Base-by-base conservation (phyloP, 2,113 vertebrate species). In the Brachyhypopomus gauderio region DNA sequence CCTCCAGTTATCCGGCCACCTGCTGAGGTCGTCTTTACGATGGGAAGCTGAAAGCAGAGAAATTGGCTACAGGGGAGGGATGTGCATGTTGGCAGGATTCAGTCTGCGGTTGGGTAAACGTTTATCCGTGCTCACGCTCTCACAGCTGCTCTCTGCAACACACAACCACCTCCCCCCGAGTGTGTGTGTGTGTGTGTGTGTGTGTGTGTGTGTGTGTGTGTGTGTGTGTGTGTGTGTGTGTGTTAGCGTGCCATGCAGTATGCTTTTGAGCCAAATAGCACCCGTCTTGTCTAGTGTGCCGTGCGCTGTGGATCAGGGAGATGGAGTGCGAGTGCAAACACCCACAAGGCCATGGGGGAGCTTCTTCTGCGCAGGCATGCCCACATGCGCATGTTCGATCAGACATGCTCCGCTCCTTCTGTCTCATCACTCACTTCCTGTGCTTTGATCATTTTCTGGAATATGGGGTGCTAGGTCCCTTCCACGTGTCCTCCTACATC, bases 61-160 rank as follows among this genome's bases (percentile, higher is more conserved):
- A 3, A 23, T 27, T 36, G 16, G 58, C 23, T 41, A 14, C 19
- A 59, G 72, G 30, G 22, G 67, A 73, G 4, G n/a, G 48, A 81
- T 78, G 23, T 56, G 25, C 14, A 14, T 27, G 41, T 27, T 56
- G 52, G 30, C 17, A 59, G 38, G 27, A 7, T 2, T 41, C 30
- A 0, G 4, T 19, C 72, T 59, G 58, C 59, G 20, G 45, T 56
- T 76, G 80, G 45, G 25, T n/a, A 36, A 52, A 12, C 36, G 23
- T 72, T 79, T 83, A 34, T 79, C 56, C 67, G 4, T 41, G 11
- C 38, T 45, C 41, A 22, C 23, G 36, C 64, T 59, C 34, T 41
- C 78, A 23, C 75, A 66, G 48, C 72, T 75, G 72, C 75, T 56
- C 19, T 58, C 6, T 64, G 55, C 19, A 52, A 52, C 45, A 52